A percentile compares a stretch with the other conserved stretches of the same genome.
These are phyloP conservation scores for Gallinago solitaria DNA, from an alignment of 2,797 vertebrate genomes.

Conservation along the genomic window DNA sequence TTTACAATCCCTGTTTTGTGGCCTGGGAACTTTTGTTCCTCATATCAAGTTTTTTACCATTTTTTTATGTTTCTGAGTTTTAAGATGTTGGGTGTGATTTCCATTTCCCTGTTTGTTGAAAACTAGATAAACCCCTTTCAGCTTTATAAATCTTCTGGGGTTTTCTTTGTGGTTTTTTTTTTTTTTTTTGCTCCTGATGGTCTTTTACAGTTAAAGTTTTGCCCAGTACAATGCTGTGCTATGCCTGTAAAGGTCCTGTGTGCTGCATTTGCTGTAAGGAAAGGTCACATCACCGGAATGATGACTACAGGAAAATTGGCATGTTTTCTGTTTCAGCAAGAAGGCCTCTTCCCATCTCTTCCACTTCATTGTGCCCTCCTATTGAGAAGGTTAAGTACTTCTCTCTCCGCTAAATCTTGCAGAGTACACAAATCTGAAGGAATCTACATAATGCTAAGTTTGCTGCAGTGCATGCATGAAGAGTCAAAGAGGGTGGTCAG, in stretches of 20 bases:
- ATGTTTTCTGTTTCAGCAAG: neutral
- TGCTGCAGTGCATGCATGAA: neutral
- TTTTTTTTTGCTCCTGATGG: fast-evolving
- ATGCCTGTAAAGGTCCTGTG: neutral
- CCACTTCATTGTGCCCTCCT: neutral
- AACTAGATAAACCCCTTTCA: neutral
- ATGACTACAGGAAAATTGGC: neutral
- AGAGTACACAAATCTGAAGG: neutral
- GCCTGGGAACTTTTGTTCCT: neutral
- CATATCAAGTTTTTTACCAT: neutral
- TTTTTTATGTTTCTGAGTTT: neutral
- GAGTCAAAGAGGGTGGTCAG: neutral
- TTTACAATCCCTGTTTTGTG: neutral
- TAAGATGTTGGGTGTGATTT: neutral
- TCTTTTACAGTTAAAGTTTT: neutral
- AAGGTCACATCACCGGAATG: neutral
- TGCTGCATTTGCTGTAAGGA: neutral
- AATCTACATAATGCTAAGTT: neutral
- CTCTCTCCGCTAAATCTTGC: neutral
- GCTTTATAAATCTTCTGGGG: neutral
- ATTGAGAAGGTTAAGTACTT: neutral
- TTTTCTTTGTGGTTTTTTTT: neutral
- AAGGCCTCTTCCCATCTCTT: neutral
- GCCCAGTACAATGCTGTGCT: neutral
- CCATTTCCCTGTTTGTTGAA: neutral